Base-by-base conservation (phyloP, 2,888 invertebrate species). In the Aporophyla nigra region DNA sequence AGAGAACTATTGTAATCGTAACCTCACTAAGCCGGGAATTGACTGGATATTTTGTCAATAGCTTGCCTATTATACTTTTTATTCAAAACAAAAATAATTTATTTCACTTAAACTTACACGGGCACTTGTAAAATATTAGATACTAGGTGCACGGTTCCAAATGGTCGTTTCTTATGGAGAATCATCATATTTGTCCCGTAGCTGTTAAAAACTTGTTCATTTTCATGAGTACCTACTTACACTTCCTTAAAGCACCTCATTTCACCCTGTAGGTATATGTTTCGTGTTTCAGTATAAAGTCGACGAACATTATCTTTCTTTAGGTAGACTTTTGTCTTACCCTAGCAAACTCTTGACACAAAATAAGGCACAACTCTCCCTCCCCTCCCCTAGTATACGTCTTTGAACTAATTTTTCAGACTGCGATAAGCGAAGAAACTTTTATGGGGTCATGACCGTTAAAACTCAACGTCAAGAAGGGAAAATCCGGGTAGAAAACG, bases 361-460 rank as follows among this genome's bases (percentile, higher is more conserved):
- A 69, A 80, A 74, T 68, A 74, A 51, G 65, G 51, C 40, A 67
- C 40, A 33, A 67, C 61, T 53, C 24, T 51, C 59, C 58, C 68
- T 27, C 56, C 27, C 27, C 43, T 40, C 33, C 69, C 72, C 76
- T 72, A 71, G 73, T 80, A 67, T 70, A 75, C 82, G 82, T 83
- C 85, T 87, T 84, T 72, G 79, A 75, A 85, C 91, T 87, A 90
- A 91, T 92, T 92, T 91, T 91, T 91, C 90, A 89, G 86, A 75
- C 66, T 69, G 77, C 75, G 83, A 79, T 87, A 83, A 81, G 72
- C 74, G 78, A 74, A 70, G 81, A 63, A 83, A 85, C 81, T 81
- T 86, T 86, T 76, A 76, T 59, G 68, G 65, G 75, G 76, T 67
- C 83, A 76, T 86, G 51, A 85, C 65, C 85, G 76, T 85, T 87